Evolutionary conservation across 2,797 vertebrate species (phyloP), one percentile per base, ranked within the genome.

Genomic region (Melanotaenia parkinsoni): DNA sequence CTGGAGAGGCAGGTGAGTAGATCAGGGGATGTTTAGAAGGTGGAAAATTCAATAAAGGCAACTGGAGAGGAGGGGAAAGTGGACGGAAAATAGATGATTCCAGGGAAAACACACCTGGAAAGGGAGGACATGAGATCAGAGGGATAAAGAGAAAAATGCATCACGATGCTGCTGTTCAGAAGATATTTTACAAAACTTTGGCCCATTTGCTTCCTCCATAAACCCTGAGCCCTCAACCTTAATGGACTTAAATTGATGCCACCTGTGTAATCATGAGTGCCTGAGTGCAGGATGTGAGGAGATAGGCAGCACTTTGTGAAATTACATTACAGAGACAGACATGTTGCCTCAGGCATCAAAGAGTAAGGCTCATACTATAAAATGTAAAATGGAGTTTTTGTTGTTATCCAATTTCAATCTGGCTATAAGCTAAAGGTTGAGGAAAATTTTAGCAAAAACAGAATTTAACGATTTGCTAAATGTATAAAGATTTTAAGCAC

Each of bases 191-290:
- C 30, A 62, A 57, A 37, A 60, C 60, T 57, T 62, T 43, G 40
- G 54, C 38, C 63, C 59, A 63, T 59, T 67, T 59, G 28, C 37
- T 22, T 62, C 20, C 32, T n/a, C 58, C 30, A 47, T 24, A 59
- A 67, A 73, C 37, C 54, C 63, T 28, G 6, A 63, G 67, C 35
- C 9, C 51, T 63, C 35, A 67, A 59, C 64, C 63, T 53, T 78
- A 78, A 75, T 65, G 64, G 68, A 37, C 72, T 58, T 68, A 68
- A 75, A 68, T 43, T 57, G 59, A 72, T 59, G 38, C 57, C 71
- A 68, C 80, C 67, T 59, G 71, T 68, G 66, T 74, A 77, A 68
- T 78, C 68, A 60, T 40, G 58, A 76, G 78, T 9, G 40, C 60
- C 68, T 72, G 63, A 71, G 72, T 67, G 68, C 65, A 69, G 50